Percentiles rank a stretch among this genome's conserved stretches.
These are phyloP conservation scores for Colossoma macropomum DNA, from an alignment of 2,113 vertebrate genomes.

Conservation along the genomic window DNA sequence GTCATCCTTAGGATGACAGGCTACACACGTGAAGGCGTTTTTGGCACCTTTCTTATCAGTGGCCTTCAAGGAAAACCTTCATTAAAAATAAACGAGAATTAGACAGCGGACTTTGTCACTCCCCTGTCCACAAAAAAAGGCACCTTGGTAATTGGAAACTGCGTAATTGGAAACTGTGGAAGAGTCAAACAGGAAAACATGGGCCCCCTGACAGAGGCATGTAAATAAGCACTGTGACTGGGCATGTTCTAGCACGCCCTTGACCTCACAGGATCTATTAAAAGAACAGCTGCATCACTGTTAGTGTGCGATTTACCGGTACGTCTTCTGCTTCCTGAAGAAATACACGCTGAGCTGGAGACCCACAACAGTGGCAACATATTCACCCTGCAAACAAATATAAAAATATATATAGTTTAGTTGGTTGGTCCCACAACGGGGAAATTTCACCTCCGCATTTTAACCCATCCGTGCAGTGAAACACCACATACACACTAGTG, in stretches of 20 bases:
- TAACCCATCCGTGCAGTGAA: no score
- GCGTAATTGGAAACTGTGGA: background rate
- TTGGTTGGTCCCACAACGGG: no score
- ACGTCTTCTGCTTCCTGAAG: constrained; percentile 84
- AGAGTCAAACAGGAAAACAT: background rate
- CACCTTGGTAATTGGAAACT: background rate
- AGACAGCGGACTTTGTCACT: background rate
- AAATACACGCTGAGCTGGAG: constrained; percentile 84
- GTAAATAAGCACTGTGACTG: constrained; percentile 19
- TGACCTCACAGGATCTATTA: constrained; percentile 10
- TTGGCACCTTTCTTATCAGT: constrained; percentile 77
- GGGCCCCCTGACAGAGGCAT: background rate
- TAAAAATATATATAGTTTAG: background rate
- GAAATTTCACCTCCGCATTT: no score
- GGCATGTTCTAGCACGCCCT: constrained; percentile 23
- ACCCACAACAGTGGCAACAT: constrained; percentile 82
- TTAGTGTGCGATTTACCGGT: constrained; percentile 74
- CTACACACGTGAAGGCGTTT: constrained; percentile 85
- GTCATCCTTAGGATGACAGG: constrained; percentile 90
- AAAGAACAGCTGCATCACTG: constrained; percentile 2
- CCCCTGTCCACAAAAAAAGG: background rate
- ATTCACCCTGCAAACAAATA: constrained; percentile 80
- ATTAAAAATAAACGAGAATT: constrained; percentile 19
- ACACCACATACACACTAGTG: no score
- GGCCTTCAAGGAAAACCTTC: constrained; percentile 83